Evolutionary conservation across 1,140 invertebrate species (phyloP), one percentile per base, ranked within the genome.

Genomic region (Scaptomyza graminum): DNA sequence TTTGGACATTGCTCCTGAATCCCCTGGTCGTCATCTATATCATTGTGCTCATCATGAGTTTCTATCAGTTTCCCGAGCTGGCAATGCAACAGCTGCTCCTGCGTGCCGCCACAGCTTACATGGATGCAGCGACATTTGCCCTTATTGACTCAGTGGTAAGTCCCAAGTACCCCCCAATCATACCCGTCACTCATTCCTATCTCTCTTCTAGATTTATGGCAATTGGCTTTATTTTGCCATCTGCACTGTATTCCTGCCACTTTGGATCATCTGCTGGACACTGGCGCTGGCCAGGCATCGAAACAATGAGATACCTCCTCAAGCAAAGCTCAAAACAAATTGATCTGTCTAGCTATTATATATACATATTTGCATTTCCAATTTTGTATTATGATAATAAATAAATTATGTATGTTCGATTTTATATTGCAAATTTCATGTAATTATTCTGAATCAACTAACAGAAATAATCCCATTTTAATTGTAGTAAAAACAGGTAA

Each of bases 91-190:
- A 92, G 31, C 79, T 94, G 51, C 34, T 95, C 0, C 61, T 81
- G 0, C 92, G 94, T 59, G 93, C 94, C 0, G 80, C 95, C 0
- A 92, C 92, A 47, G 96, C 96, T 1, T 94, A 95, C 9, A 95
- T 96, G 90, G 94, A 96, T 85, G 95, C 95, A 8, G 93, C 97
- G 11, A 94, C 97, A 76, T 96, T 95, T 80, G 94, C 95, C 47
- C 93, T 98, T 39, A 94, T 97, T 2, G 97, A 98, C 92, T 95
- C 95, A 25, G 95, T 96, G 93, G 94, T 94, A 76, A 91, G 92
- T 79, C 3, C 0, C 1, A 16, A 11, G 5, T n/a, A 22, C 18
- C 18, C 7, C 18, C 18, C 7, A 6, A 52, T 31, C 5, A 16
- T 15, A n/a, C n/a, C n/a, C 13, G 7, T 13, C 12, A 3, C 3